Base-by-base conservation (phyloP, 2,888 invertebrate genomes). In the Neoascia interrupta region DNA sequence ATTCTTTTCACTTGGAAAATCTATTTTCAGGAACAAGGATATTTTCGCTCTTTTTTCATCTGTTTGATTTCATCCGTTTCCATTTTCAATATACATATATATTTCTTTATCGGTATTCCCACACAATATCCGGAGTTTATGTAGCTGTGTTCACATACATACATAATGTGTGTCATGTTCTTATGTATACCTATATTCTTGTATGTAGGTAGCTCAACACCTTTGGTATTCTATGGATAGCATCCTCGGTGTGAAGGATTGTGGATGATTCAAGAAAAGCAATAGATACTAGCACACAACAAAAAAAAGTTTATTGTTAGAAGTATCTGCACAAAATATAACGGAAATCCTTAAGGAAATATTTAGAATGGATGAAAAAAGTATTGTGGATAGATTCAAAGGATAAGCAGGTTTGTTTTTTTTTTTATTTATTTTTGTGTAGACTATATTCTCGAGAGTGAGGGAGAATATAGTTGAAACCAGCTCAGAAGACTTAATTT, bases 61-160 rank as follows among this genome's bases (percentile, higher is more conserved):
- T 34, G 23, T 23, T 58, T 58, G 56, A 58, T 41, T 16, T 68
- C 43, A 60, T 70, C 70, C 63, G 37, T 74, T 54, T 60, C 5
- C 34, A 60, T 72, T n/a, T n/a, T n/a, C 54, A 34, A 31, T 31
- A 8, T 31, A 31, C 19, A 34, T 31, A 58, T n/a, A n/a, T n/a
- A n/a, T n/a, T 47, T 64, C 64, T 76, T 53, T 64, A 64, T 76
- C 64, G 54, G 68, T 64, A 76, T 70, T 76, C 64, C 70, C 70
- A 64, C 58, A 76, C 64, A 70, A 72, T 64, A 70, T 64, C 76
- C 70, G 64, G 64, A 15, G 31, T 37, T 69, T 69, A 51, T 60
- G 64, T 28, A 37, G 16, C 31, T 15, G 11, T 6, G n/a, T n/a
- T n/a, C n/a, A n/a, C n/a, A 58, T 16, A 34, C n/a, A 43, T 36